Conservation (phyloP, 2,797 vertebrate species). For the Sparus aurata region DNA sequence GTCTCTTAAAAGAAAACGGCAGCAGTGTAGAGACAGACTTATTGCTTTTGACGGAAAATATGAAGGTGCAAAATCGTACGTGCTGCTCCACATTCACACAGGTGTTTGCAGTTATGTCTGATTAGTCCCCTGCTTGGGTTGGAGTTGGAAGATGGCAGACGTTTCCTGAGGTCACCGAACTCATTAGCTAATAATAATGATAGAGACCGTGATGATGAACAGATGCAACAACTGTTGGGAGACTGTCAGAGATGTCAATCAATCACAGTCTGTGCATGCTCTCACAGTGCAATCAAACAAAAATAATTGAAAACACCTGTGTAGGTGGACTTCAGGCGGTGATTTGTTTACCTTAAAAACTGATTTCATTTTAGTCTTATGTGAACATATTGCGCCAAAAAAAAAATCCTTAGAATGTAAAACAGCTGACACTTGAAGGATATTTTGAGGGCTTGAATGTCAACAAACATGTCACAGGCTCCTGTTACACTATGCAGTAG, state of each 20-base stretch:
- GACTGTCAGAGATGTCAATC: conserved; percentile 50
- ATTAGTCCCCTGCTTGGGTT: conserved; percentile 28
- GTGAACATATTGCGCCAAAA: neutral
- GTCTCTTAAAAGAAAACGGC: neutral
- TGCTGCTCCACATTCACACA: conserved; percentile 18
- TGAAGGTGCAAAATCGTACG: conserved; percentile 8
- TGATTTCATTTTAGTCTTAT: neutral
- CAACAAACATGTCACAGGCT: conserved; percentile 37
- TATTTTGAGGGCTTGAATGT: conserved; percentile 49
- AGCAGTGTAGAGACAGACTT: too few relatives aligned
- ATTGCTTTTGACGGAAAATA: conserved; percentile 13
- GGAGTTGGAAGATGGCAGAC: neutral
- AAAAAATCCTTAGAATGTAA: neutral
- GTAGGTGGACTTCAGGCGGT: neutral
- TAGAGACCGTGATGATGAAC: conserved; percentile 35
- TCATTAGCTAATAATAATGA: conserved; percentile 30
- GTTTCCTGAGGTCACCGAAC: conserved; percentile 26
- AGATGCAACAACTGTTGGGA: conserved; percentile 40
- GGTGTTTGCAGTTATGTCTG: conserved; percentile 63
- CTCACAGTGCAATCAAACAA: conserved; percentile 32
- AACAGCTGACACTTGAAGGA: conserved; percentile 27
- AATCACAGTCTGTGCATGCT: conserved; percentile 32
- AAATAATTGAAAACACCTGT: conserved; percentile 51
- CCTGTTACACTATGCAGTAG: conserved; percentile 32
- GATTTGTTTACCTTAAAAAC: conserved; percentile 8